phyloP scores from a whole-genome alignment of 1,140 invertebrate species.

The Diuraphis noxia region DNA sequence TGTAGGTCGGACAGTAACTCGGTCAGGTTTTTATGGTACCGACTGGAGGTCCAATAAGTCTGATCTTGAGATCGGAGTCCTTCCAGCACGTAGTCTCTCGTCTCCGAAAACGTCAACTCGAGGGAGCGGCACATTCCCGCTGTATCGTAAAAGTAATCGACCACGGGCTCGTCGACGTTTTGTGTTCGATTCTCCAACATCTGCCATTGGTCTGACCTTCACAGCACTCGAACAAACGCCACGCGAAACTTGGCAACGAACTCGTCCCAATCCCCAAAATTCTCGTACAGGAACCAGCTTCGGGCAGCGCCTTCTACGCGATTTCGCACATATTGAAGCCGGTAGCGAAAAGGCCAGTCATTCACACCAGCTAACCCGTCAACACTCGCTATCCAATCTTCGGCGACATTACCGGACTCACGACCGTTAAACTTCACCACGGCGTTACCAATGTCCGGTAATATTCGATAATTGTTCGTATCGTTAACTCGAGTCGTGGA shows the following conservation, averaged over 20 bases:
- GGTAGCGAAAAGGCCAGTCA: neutral
- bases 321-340: neutral
- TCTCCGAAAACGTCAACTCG: neutral
- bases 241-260: neutral
- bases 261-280: neutral
- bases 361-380: no score
- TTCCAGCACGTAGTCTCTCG: neutral
- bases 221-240: neutral
- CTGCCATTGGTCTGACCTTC: neutral
- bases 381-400: no score
- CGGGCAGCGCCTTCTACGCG: neutral
- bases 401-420: no score
- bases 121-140: neutral
- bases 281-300: neutral
- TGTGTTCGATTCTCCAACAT: neutral
- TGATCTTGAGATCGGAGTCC: neutral
- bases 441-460: no score
- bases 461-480: no score
- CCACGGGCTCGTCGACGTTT: neutral
- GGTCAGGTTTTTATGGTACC: neutral
- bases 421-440: no score
- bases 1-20: neutral
- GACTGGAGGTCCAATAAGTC: neutral
- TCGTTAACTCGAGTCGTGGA: no score
- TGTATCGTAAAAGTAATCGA: neutral